These are phyloP conservation scores for Maconellicoccus hirsutus DNA, from an alignment of 1,140 invertebrate genomes.

Conservation along the genomic window DNA sequence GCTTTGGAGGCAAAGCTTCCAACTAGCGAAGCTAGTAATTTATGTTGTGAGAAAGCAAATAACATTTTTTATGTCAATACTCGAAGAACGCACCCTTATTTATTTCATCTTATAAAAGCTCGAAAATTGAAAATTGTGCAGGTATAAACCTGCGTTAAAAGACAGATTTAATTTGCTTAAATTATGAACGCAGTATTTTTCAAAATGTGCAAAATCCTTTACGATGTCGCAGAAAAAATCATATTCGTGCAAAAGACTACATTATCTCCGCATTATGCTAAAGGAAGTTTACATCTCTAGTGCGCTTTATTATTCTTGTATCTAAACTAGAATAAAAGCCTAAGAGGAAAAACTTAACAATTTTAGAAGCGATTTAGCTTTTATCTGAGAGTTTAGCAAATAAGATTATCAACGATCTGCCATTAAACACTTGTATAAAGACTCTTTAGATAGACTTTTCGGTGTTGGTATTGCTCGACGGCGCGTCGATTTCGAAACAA, in stretches of 20 bases:
- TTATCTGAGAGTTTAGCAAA: constrained; percentile 20
- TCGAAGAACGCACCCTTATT: too few species aligned
- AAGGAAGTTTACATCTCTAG: neutral
- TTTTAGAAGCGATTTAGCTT: constrained; percentile 17
- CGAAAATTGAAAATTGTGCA: too few species aligned
- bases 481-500: neutral
- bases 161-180: too few species aligned
- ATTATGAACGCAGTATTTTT: too few species aligned
- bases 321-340: constrained; percentile 15
- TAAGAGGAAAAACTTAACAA: constrained; percentile 12
- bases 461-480: neutral
- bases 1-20: too few species aligned
- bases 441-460: constrained; percentile 2
- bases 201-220: too few species aligned
- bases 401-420: constrained; percentile 16
- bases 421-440: constrained; percentile 5
- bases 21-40: too few species aligned
- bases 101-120: too few species aligned
- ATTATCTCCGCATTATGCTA: constrained; percentile 7
- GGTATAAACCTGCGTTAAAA: too few species aligned
- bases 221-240: neutral
- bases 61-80: too few species aligned
- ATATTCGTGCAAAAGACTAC: neutral
- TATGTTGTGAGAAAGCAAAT: too few species aligned
- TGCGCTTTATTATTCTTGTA: neutral